Evolutionary conservation across 2,797 vertebrate species (phyloP).

Genomic region (Pipistrellus nathusii): DNA sequence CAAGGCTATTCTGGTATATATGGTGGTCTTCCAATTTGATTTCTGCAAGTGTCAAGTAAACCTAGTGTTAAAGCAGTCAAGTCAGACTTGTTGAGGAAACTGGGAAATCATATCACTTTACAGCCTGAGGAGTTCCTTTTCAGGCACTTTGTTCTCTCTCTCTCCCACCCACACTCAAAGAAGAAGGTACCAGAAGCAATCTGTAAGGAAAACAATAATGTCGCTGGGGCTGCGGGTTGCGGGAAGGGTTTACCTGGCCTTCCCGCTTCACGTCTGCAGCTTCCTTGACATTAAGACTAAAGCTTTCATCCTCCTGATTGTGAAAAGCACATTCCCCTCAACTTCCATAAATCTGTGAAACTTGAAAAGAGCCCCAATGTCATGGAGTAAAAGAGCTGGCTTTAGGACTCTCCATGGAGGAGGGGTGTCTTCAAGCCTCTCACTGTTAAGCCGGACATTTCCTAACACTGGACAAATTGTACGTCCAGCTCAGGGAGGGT

Average conservation of each 20-base stretch:
- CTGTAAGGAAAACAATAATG: neutral
- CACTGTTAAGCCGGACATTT: constrained; percentile 74
- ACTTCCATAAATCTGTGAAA: constrained; percentile 77
- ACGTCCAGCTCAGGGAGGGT: constrained; percentile 79
- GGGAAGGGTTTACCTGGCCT: constrained; percentile 62
- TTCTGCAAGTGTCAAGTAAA: neutral
- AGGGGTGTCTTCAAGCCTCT: constrained; percentile 70
- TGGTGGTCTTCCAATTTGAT: neutral
- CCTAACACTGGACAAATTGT: constrained; percentile 82
- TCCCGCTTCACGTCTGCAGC: neutral
- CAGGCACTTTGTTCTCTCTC: constrained; percentile 34
- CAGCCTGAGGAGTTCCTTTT: neutral
- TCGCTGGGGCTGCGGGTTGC: neutral
- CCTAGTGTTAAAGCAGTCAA: neutral
- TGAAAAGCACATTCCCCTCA: constrained; percentile 74
- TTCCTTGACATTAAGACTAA: constrained; percentile 30
- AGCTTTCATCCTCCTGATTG: constrained; percentile 60
- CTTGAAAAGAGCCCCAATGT: constrained; percentile 72
- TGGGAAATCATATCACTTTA: neutral
- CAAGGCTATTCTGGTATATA: neutral
- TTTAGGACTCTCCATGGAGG: constrained; percentile 73
- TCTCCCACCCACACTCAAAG: neutral
- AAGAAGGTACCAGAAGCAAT: neutral
- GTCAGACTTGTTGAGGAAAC: constrained; percentile 8
- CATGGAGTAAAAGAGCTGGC: constrained; percentile 71